Percentiles rank a stretch among this genome's conserved stretches.
phyloP scores from a whole-genome alignment of 2,113 vertebrate species.

The Ammospiza caudacuta region DNA sequence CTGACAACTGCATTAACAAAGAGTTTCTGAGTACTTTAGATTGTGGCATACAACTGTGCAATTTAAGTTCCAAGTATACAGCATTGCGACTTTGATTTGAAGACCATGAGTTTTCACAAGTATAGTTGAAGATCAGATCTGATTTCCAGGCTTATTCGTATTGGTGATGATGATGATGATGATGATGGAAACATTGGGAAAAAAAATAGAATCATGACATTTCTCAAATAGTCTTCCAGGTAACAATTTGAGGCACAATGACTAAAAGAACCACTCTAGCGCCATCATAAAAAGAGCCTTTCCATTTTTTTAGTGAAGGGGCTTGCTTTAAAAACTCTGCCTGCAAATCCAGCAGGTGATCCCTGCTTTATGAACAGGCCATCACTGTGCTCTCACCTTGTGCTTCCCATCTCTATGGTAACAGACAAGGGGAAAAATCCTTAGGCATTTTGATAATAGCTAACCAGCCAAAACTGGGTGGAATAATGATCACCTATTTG shows the following conservation, averaged over 20 bases:
- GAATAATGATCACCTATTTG: not conserved
- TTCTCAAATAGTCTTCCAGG: not conserved
- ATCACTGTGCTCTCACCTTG: not conserved
- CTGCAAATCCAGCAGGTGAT: not conserved
- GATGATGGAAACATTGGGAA: not conserved
- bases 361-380: not conserved
- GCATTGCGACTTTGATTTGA: not conserved
- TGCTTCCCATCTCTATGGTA: not conserved
- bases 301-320: not conserved
- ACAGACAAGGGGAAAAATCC: accelerated
- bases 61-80: not conserved
- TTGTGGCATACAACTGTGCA: not conserved
- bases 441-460: not conserved
- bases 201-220: not conserved
- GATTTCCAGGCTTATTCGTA: not conserved
- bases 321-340: not conserved
- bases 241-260: not conserved
- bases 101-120: not conserved
- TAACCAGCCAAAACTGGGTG: not conserved
- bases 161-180: not conserved
- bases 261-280: not conserved
- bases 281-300: not conserved
- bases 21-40: not conserved
- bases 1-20: not conserved
- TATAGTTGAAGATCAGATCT: not conserved